Base-by-base conservation (phyloP, 2,888 invertebrate genomes). In the Falcaria lacertinaria region DNA sequence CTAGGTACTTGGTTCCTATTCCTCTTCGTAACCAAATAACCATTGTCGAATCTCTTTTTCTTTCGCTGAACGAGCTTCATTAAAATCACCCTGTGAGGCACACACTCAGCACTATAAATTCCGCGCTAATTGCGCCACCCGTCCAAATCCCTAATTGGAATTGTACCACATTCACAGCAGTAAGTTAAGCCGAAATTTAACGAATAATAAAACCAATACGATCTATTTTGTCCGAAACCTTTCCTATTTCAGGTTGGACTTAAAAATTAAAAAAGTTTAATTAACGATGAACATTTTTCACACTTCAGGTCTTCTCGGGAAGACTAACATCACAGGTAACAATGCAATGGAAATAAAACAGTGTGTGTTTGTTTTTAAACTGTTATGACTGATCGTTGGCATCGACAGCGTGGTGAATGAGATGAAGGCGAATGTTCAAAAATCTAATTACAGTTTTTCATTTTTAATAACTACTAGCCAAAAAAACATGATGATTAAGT, bases 241-340 rank as follows among this genome's bases (percentile, higher is more conserved):
- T 89, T 88, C 87, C 87, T 81, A 79, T 88, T 89, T 88, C 88
- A 88, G 88, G 83, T 88, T 78, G 80, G 80, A 75, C 75, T 80
- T 81, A 76, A 74, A 69, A 75, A 74, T 74, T 76, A 80, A 77
- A 80, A 78, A 80, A 73, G 69, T 74, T 78, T 77, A 83, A 84
- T 85, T 88, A 87, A 88, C 84, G 82, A 83, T 87, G 84, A 85
- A 83, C 69, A 81, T 88, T 89, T 88, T 88, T 88, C 87, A 88
- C 83, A 83, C 89, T 88, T 84, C 89, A 90, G 90, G 90, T 90
- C 90, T 90, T 90, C 90, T 90, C 89, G 90, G 90, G 85, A 90
- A 90, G 89, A 90, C 90, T 76, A 89, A 89, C 84, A 86, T 89
- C 76, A 88, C 90, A 90, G 90, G 90, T 90, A 90, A 90, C 79